Conservation (phyloP, 1,140 invertebrate species). For the Pseudomyrmex pallidus region DNA sequence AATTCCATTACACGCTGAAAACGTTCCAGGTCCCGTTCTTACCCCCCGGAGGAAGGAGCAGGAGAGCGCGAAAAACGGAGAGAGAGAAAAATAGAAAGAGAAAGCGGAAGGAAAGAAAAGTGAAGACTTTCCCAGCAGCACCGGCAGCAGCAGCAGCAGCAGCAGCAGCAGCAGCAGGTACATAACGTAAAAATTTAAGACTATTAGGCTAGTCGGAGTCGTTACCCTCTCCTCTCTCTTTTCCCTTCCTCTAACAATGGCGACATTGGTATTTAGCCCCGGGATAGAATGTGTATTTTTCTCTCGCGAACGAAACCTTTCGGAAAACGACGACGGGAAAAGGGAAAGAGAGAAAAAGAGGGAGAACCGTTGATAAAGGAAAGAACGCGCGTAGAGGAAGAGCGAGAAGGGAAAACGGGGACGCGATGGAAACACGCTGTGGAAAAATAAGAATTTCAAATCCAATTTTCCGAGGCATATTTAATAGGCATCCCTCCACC, state of each 20-base stretch:
- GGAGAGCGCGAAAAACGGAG: conserved; percentile 1
- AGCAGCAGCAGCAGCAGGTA: conserved; percentile 58
- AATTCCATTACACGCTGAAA: conserved; percentile 73
- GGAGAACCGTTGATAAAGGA: conserved; percentile 31
- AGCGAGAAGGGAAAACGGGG: not conserved
- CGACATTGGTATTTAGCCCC: conserved; percentile 76
- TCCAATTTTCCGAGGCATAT: conserved; percentile 78
- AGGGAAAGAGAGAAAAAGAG: not conserved
- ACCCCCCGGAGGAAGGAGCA: conserved; percentile 3
- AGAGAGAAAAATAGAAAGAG: not conserved
- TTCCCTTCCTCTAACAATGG: conserved; percentile 67
- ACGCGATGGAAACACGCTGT: conserved; percentile 49
- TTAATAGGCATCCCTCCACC: conserved; percentile 73
- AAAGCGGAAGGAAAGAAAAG: not conserved
- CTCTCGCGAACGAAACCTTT: conserved; percentile 32
- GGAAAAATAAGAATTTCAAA: conserved; percentile 80
- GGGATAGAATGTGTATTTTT: conserved; percentile 61
- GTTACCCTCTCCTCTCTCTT: conserved; percentile 16
- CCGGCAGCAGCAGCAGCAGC: conserved; percentile 1
- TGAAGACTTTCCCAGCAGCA: not conserved
- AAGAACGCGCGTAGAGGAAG: conserved; percentile 1
- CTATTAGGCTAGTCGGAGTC: conserved; percentile 71
- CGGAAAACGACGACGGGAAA: conserved; percentile 7
- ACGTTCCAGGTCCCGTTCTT: conserved; percentile 45
- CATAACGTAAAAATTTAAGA: conserved; percentile 77